These are phyloP conservation scores for Paedocypris micromegethes DNA, from an alignment of 2,797 vertebrate genomes.

Conservation along the genomic window DNA sequence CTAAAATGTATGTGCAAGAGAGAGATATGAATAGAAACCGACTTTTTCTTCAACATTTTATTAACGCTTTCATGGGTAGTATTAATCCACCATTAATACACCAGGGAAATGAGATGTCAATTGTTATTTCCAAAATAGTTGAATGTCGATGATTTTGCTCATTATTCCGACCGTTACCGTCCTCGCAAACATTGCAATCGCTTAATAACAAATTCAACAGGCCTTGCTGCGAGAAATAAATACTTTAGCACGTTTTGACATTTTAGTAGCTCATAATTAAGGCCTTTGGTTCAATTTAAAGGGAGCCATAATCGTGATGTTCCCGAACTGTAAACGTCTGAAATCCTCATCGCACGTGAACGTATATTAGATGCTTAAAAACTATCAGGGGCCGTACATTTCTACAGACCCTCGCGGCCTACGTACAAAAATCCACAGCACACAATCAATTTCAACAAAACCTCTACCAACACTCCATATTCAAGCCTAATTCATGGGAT, in stretches of 20 bases:
- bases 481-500: conserved; percentile 77
- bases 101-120: conserved; percentile 66
- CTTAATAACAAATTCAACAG: no score
- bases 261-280: conserved; percentile 11
- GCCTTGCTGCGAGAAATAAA: no score
- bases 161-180: conserved; percentile 24
- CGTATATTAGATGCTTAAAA: conserved; percentile 31
- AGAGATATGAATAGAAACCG: no score
- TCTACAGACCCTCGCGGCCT: conserved; percentile 58
- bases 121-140: conserved; percentile 21
- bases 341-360: conserved; percentile 25
- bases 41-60: conserved; percentile 68
- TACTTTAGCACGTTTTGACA: neutral
- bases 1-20: no score
- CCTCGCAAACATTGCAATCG: neutral
- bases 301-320: no score
- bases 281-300: neutral
- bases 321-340: neutral
- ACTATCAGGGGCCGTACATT: conserved; percentile 50
- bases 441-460: conserved; percentile 73
- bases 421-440: conserved; percentile 73
- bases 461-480: conserved; percentile 74
- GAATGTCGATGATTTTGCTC: no score
- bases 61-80: conserved; percentile 72
- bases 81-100: conserved; percentile 78